Conservation (phyloP, 2,888 invertebrate genomes). For the Gymnoscelis rufifasciata region DNA sequence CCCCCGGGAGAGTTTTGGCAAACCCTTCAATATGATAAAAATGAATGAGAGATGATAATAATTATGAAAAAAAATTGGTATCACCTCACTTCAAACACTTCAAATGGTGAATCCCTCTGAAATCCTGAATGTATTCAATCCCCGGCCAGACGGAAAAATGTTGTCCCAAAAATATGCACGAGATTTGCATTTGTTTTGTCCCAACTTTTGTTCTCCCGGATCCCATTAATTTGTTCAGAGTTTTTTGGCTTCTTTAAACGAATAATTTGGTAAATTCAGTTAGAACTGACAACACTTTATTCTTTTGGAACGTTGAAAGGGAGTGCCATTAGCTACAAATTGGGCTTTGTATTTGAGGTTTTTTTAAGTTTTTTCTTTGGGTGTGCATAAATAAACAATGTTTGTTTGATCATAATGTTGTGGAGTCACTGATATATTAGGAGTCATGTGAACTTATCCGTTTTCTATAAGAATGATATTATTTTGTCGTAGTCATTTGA, state of each 20-base stretch:
- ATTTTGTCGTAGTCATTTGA: no score
- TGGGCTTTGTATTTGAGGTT: constrained; percentile 4
- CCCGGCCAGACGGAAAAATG: constrained; percentile 47
- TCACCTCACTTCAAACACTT: neutral
- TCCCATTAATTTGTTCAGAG: constrained; percentile 43
- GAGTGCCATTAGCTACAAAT: constrained; percentile 17
- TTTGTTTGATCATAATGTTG: neutral
- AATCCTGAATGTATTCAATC: constrained; percentile 16
- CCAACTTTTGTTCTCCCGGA: constrained; percentile 29
- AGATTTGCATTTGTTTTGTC: constrained; percentile 60
- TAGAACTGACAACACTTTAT: constrained; percentile 22
- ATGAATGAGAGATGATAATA: no score
- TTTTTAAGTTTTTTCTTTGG: neutral
- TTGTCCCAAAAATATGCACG: constrained; percentile 46
- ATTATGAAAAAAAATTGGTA: no score
- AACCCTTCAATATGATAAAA: no score
- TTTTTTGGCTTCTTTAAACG: constrained; percentile 31
- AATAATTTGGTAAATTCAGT: constrained; percentile 35
- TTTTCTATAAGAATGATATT: no score
- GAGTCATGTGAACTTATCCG: no score
- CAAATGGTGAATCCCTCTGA: constrained; percentile 1
- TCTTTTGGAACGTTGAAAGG: constrained; percentile 17
- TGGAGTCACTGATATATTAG: no score
- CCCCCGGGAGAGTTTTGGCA: no score
- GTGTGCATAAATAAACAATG: neutral